phyloP scores from a whole-genome alignment of 2,113 vertebrate genomes.

The Crotalus tigris region DNA sequence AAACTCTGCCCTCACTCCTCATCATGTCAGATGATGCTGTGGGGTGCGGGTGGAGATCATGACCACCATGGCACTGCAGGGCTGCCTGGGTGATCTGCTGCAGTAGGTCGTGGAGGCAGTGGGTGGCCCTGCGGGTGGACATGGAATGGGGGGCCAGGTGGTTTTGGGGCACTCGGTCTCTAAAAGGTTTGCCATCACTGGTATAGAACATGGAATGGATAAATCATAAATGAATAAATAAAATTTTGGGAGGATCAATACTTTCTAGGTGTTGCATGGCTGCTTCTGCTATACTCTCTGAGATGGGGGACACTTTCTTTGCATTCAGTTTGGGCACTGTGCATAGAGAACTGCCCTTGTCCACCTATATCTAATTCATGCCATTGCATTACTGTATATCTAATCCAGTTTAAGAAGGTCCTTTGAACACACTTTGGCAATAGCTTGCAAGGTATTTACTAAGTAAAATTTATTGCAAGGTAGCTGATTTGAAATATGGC shows the following conservation, averaged over 20 bases:
- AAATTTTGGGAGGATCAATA: not conserved
- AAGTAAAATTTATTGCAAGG: not conserved
- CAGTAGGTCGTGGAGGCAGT: no score
- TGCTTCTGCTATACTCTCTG: not conserved
- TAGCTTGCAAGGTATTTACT: not conserved
- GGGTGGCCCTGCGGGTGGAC: no score
- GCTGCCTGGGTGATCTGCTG: no score
- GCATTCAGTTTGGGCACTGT: not conserved
- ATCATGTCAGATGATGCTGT: no score
- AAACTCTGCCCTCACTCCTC: no score
- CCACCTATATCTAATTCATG: not conserved
- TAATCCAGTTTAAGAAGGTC: not conserved
- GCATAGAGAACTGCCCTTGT: not conserved
- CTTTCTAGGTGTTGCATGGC: not conserved
- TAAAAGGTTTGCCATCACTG: no score
- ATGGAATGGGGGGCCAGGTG: no score
- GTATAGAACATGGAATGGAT: no score
- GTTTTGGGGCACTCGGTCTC: no score
- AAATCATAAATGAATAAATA: no score
- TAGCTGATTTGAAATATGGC: not conserved
- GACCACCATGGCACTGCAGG: no score
- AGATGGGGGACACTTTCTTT: not conserved
- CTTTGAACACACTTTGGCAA: not conserved
- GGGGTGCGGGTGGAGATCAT: no score
- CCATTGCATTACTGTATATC: not conserved